Percentiles rank a stretch among this genome's conserved stretches.
Conservation (phyloP, 2,888 invertebrate species). For the Eumerus sabulonum region DNA sequence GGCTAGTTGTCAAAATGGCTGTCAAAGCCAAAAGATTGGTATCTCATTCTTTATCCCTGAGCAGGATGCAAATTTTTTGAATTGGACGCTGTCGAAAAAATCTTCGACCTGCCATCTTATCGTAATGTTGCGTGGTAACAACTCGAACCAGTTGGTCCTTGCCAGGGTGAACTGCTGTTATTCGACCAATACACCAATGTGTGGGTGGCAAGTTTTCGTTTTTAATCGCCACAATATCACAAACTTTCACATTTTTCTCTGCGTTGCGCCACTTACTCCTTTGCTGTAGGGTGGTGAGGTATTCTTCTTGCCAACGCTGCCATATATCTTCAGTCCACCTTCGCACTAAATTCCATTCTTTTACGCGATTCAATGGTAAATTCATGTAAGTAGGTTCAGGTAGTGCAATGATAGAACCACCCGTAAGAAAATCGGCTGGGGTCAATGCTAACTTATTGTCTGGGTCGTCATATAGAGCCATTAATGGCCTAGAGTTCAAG, state of each 20-base stretch:
- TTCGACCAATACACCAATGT: slow-evolving; percentile 67
- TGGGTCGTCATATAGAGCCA: background rate
- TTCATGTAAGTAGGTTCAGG: slow-evolving; percentile 8
- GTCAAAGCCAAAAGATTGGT: too few species aligned
- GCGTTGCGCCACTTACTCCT: too few species aligned
- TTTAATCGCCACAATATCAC: slow-evolving; percentile 70
- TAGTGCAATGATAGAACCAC: slow-evolving; percentile 24
- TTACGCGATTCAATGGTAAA: slow-evolving; percentile 20
- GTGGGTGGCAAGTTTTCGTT: slow-evolving; percentile 69
- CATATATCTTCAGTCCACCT: slow-evolving; percentile 37
- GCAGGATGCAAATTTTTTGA: slow-evolving; percentile 14
- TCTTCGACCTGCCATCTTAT: slow-evolving; percentile 9
- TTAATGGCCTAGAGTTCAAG: background rate
- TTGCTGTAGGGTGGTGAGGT: slow-evolving; percentile 23
- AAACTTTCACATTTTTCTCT: slow-evolving; percentile 7
- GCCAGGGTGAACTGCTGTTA: slow-evolving; percentile 62
- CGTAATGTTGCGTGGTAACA: slow-evolving; percentile 18
- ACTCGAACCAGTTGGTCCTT: slow-evolving; percentile 70
- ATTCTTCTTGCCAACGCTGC: slow-evolving; percentile 41
- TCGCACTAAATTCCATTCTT: slow-evolving; percentile 18
- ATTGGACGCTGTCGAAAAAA: slow-evolving; percentile 18
- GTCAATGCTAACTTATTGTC: slow-evolving; percentile 7
- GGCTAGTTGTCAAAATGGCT: too few species aligned
- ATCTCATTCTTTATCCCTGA: too few species aligned
- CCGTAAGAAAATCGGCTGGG: too few species aligned